Evolutionary conservation across 2,797 vertebrate genomes (phyloP).

Genomic region (Melopsittacus undulatus): DNA sequence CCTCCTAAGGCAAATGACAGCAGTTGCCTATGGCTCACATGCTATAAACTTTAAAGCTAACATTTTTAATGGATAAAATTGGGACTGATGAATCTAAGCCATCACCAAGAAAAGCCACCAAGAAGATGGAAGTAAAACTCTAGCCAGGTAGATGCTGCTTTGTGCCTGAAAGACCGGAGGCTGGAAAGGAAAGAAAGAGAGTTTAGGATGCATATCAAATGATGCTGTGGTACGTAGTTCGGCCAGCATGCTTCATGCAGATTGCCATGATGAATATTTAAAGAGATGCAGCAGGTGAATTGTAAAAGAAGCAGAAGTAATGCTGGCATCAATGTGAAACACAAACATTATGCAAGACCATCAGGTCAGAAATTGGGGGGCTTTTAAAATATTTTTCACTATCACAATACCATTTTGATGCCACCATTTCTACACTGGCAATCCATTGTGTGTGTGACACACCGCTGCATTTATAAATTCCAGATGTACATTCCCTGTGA

Average conservation of each 20-base stretch:
- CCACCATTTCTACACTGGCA: background rate
- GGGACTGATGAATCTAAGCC: background rate
- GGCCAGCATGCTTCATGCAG: background rate
- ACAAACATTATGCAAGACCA: background rate
- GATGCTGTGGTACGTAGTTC: background rate
- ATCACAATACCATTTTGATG: background rate
- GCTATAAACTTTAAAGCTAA: background rate
- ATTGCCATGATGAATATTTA: conserved; percentile 22
- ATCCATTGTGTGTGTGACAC: background rate
- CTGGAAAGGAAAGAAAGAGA: background rate
- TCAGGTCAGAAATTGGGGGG: background rate
- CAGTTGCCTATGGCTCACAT: background rate
- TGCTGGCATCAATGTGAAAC: background rate
- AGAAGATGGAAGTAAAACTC: background rate
- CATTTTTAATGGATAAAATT: background rate
- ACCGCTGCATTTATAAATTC: background rate
- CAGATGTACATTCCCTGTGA: background rate
- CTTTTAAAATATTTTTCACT: background rate
- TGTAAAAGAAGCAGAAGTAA: background rate
- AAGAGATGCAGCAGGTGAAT: background rate
- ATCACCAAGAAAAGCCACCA: background rate
- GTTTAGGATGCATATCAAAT: background rate
- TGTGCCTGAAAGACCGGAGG: background rate
- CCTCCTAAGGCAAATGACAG: background rate
- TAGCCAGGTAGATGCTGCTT: background rate